A percentile compares a stretch with the other conserved stretches of the same genome.
Conservation (phyloP, 2,888 invertebrate genomes). For the Sepiola atlantica region DNA sequence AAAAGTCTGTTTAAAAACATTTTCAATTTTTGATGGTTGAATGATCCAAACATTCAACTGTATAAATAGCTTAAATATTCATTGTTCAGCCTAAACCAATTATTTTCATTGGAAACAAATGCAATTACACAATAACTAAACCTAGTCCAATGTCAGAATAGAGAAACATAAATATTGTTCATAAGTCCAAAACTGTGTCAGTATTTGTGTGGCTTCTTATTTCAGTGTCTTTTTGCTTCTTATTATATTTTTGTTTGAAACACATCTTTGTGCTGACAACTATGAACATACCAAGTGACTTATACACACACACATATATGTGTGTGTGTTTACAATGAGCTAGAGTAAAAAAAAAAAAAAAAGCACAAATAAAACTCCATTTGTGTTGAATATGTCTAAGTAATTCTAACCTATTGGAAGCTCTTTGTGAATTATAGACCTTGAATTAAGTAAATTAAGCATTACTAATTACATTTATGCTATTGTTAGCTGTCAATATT, state of each 20-base stretch:
- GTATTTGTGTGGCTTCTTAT: not conserved
- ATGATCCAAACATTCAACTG: not conserved
- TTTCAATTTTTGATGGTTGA: not conserved
- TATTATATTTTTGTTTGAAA: not conserved
- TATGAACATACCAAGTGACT: not conserved
- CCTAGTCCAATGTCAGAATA: not conserved
- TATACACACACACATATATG: no score
- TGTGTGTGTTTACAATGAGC: not conserved
- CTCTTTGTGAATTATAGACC: not conserved
- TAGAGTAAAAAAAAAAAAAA: not conserved
- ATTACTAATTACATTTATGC: not conserved
- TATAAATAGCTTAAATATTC: not conserved
- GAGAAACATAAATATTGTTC: not conserved
- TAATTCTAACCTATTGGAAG: not conserved
- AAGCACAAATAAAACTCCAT: no score
- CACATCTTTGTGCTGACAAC: not conserved
- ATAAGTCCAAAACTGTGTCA: not conserved
- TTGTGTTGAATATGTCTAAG: slow-evolving; percentile 32
- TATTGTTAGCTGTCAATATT: not conserved
- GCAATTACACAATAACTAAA: not conserved
- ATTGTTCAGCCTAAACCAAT: not conserved
- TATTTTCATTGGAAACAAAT: not conserved
- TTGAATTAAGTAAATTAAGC: not conserved
- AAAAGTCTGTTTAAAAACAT: not conserved
- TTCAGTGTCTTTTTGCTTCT: not conserved